phyloP scores from a whole-genome alignment of 2,797 vertebrate species.

The Cygnus olor region DNA sequence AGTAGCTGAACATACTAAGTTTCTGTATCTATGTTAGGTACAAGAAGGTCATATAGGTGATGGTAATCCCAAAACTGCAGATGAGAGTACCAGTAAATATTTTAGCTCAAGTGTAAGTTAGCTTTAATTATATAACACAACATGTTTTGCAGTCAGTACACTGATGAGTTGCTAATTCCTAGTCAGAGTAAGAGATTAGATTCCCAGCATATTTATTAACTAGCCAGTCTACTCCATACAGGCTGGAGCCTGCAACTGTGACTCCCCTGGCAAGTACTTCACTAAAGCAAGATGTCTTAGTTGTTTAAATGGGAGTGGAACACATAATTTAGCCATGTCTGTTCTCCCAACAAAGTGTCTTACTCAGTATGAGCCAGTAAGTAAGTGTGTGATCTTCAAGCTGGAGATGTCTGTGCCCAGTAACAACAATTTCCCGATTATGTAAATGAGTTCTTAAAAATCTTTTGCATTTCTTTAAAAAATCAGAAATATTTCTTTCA shows the following conservation, averaged over 20 bases:
- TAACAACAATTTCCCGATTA: not conserved
- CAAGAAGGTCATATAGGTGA: not conserved
- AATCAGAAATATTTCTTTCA: slow-evolving; percentile 25
- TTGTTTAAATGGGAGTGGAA: not conserved
- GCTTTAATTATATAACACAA: not conserved
- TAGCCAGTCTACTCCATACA: not conserved
- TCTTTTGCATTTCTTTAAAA: not conserved
- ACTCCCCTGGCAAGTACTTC: not conserved
- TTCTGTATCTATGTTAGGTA: not conserved
- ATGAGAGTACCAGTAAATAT: not conserved
- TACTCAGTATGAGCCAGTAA: not conserved
- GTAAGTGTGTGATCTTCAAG: not conserved
- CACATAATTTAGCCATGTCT: not conserved
- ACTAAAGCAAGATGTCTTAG: not conserved
- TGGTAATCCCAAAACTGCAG: not conserved
- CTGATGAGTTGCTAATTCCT: slow-evolving; percentile 21
- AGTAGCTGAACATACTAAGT: not conserved
- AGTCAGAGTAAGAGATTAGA: not conserved
- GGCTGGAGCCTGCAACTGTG: not conserved
- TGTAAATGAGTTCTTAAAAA: slow-evolving; percentile 23
- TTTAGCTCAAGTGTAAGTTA: not conserved
- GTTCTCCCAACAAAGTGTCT: not conserved
- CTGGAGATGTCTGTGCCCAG: not conserved
- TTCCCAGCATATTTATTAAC: not conserved
- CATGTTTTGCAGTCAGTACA: not conserved